Evolutionary conservation across 1,140 invertebrate species (phyloP).

Genomic region (Colletes gigas): DNA sequence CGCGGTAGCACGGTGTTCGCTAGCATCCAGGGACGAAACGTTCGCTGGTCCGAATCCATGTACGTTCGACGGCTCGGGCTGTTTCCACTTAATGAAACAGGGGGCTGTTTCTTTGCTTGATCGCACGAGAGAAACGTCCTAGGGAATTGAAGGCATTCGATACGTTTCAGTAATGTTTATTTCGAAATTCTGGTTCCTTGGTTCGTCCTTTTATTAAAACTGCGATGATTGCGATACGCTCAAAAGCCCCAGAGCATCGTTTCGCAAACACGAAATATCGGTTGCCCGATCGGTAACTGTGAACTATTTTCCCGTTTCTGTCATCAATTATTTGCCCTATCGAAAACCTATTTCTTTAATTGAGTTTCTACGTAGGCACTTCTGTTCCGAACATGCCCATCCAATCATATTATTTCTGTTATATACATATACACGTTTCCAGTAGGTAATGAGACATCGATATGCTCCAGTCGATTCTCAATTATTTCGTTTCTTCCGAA

Average conservation of each 20-base stretch:
- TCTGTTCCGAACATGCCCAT: too few relatives aligned
- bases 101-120: background rate
- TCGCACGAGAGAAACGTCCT: slow-evolving; percentile 3
- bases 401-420: background rate
- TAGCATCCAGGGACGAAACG: too few relatives aligned
- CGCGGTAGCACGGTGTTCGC: too few relatives aligned
- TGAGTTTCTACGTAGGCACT: background rate
- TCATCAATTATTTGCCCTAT: background rate
- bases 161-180: slow-evolving; percentile 4
- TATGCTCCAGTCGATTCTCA: slow-evolving; percentile 8
- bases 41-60: too few relatives aligned
- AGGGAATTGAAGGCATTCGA: background rate
- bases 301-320: background rate
- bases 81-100: slow-evolving; percentile 32
- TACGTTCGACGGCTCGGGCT: slow-evolving; percentile 4
- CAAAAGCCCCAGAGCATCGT: too few relatives aligned
- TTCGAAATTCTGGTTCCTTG: background rate
- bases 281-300: background rate
- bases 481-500: slow-evolving; percentile 31
- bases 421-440: background rate
- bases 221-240: too few relatives aligned
- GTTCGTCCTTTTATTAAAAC: background rate
- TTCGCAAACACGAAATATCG: too few relatives aligned
- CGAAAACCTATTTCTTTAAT: background rate
- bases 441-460: slow-evolving; percentile 1